These are phyloP conservation scores for Eucidaris tribuloides DNA, from an alignment of 35 echinoderm and acorn worm genomes.

Conservation along the genomic window DNA sequence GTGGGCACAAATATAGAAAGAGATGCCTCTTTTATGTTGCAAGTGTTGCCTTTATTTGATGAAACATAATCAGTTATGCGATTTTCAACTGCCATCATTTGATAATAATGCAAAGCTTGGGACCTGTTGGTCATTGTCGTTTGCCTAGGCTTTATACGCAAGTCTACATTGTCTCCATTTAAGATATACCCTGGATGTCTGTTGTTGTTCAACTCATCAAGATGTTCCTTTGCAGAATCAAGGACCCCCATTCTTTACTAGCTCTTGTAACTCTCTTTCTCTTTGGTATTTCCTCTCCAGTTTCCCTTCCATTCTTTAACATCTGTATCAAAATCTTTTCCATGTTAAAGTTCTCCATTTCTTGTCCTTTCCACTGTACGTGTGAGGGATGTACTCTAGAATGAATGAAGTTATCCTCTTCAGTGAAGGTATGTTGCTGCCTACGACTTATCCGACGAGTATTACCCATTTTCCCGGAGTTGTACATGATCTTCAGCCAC, in stretches of 20 bases:
- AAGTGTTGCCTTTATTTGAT: background rate
- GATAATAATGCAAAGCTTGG: slow-evolving; percentile 36
- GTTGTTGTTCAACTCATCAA: background rate
- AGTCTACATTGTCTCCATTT: slow-evolving; percentile 33
- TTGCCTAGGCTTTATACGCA: slow-evolving; percentile 22
- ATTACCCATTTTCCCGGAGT: no score
- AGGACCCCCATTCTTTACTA: background rate
- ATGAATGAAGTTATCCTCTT: no score
- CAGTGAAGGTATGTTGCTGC: no score
- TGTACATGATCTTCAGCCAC: no score
- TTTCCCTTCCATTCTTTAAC: background rate
- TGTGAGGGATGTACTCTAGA: no score
- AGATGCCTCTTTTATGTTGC: background rate
- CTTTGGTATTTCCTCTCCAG: background rate
- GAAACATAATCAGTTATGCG: slow-evolving; percentile 17
- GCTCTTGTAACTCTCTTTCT: background rate
- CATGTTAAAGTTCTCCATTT: background rate
- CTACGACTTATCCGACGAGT: no score
- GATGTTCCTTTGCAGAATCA: background rate
- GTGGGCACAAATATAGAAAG: slow-evolving; percentile 1
- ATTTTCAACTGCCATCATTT: slow-evolving; percentile 29
- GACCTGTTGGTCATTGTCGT: background rate
- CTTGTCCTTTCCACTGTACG: no score
- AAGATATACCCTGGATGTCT: slow-evolving; percentile 32
- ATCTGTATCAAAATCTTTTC: background rate